Conservation (phyloP, 2,797 vertebrate species). For the Peromyscus nudipes region DNA sequence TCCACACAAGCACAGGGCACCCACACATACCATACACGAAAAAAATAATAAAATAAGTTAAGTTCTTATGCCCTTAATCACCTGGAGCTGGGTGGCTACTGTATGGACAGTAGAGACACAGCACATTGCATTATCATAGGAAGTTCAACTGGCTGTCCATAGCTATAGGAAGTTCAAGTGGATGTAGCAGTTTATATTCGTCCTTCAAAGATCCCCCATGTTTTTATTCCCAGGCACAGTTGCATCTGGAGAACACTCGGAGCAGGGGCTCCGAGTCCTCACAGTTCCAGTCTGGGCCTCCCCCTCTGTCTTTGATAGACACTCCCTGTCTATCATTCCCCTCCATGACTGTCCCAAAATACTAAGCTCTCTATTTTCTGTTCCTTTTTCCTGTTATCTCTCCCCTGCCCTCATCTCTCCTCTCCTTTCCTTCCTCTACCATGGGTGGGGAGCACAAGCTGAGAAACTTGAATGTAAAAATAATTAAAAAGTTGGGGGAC, state of each 20-base stretch:
- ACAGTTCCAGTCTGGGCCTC: background rate
- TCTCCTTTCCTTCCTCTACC: background rate
- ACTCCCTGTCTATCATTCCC: background rate
- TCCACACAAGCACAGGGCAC: background rate
- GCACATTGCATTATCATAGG: background rate
- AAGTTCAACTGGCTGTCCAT: background rate
- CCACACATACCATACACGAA: background rate
- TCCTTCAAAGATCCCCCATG: background rate
- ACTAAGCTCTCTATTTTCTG: background rate
- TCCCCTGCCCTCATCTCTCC: background rate
- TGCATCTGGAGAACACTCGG: background rate
- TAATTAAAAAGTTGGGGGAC: background rate
- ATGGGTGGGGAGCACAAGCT: background rate
- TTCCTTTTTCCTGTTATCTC: background rate
- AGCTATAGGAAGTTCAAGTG: background rate
- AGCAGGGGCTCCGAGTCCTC: background rate
- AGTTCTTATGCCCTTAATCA: background rate
- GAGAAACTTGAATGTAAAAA: conserved; percentile 16
- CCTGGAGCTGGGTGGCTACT: background rate
- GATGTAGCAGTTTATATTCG: background rate
- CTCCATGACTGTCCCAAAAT: background rate
- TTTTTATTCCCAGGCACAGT: background rate
- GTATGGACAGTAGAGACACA: background rate
- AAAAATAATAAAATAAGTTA: background rate
- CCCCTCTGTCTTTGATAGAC: background rate